Evolutionary conservation across 2,113 vertebrate species (phyloP), one percentile per base, ranked within the genome.

Genomic region (Gasterosteus nipponicus): DNA sequence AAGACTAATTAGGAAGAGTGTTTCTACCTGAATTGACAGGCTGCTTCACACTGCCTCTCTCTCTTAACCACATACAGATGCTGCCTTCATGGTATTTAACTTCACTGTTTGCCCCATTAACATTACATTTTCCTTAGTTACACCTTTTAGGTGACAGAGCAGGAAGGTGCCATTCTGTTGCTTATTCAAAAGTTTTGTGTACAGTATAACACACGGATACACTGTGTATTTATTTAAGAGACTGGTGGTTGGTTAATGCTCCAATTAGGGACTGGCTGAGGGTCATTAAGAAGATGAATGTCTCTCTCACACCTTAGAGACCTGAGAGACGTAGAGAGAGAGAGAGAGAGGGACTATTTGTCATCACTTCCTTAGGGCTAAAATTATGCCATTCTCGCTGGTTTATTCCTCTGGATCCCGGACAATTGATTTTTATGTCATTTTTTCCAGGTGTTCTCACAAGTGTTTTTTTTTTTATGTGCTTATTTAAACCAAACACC

Each of bases 171-270:
- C 51, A 31, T 26, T 22, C 44, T 54, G 33, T 59, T 73, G 53
- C 46, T 77, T 61, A 49, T 68, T 61, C 54, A 7, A 71, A 59
- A 56, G 26, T 22, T 67, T 67, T 2, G 22, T 31, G 49, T 57
- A 51, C 31, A 46, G 49, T 57, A 51, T 38, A 46, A 58, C 51
- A 73, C 41, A 62, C 22, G 64, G 46, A 61, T 35, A 29, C 18
- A 3, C 62, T 87, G 80, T 10, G 10, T 79, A 85, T 90, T 91
- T 85, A 84, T 81, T 88, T 90, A 88, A 88, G 81, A 87, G 80
- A 90, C 81, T 84, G 51, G 81, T 84, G 80, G 87, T 89, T 91
- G 89, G 92, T 92, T 92, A 93, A 92, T 91, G 85, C 77, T 89
- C 84, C 87, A 90, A 90, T 91, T 90, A 91, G 86, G 31, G 79